Conservation (phyloP, 2,113 vertebrate species). For the Callaeas wilsoni region DNA sequence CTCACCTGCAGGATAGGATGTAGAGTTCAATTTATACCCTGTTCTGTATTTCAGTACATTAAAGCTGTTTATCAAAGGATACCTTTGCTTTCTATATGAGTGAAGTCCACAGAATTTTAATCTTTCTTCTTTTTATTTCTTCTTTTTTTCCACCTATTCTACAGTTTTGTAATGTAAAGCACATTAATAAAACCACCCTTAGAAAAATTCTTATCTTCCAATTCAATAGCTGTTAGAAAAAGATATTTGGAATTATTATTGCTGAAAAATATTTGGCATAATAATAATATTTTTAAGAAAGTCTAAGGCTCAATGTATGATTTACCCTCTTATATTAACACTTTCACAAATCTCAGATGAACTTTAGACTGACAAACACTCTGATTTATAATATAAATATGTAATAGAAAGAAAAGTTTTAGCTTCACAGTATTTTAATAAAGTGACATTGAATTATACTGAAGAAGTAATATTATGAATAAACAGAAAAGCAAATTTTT, state of each 20-base stretch:
- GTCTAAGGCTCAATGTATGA: rapidly evolving
- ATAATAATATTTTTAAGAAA: neutral
- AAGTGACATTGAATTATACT: neutral
- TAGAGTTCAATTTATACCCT: neutral
- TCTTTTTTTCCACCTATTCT: rapidly evolving
- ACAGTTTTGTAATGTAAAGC: neutral
- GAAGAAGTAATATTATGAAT: neutral
- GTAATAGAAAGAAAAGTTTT: neutral
- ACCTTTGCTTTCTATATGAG: rapidly evolving
- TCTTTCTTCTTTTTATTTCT: neutral
- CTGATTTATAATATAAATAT: neutral
- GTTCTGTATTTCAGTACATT: neutral
- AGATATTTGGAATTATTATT: neutral
- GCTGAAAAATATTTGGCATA: neutral
- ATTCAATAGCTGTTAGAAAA: neutral
- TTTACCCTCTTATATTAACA: neutral
- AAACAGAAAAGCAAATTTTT: neutral
- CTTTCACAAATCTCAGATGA: neutral
- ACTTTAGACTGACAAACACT: neutral
- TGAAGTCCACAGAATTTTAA: neutral
- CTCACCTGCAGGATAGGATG: neutral
- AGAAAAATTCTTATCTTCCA: neutral
- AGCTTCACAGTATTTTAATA: neutral
- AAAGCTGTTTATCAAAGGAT: neutral
- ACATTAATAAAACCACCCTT: neutral